Conservation (phyloP, 2,888 invertebrate species). For the Antitype chi region DNA sequence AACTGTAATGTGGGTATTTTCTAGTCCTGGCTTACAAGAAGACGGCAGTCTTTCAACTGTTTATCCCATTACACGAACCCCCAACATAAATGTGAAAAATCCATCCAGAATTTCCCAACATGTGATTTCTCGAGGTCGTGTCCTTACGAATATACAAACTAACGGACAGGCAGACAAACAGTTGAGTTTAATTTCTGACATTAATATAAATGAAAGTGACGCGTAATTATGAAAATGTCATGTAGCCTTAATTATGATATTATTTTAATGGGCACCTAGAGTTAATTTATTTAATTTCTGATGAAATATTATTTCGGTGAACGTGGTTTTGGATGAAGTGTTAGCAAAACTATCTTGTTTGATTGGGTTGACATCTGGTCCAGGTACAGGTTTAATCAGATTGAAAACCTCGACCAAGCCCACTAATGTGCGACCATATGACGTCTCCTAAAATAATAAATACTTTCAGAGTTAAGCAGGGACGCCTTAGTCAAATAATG, state of each 20-base stretch:
- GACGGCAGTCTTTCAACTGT: too few species aligned
- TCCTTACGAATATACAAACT: slow-evolving; percentile 12
- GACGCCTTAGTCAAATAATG: too few species aligned
- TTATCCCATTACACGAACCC: not conserved
- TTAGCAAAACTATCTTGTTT: not conserved
- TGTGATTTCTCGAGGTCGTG: not conserved
- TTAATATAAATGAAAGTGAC: slow-evolving; percentile 52
- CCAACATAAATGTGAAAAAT: not conserved
- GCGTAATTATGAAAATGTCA: slow-evolving; percentile 63
- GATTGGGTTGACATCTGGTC: slow-evolving; percentile 7
- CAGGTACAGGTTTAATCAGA: not conserved
- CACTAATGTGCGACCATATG: too few species aligned
- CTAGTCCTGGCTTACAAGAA: too few species aligned
- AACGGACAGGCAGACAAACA: slow-evolving; percentile 41
- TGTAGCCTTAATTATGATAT: slow-evolving; percentile 60
- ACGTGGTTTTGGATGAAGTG: slow-evolving; percentile 7
- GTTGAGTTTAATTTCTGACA: slow-evolving; percentile 38
- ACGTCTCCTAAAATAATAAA: too few species aligned
- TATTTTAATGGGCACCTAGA: slow-evolving; percentile 58
- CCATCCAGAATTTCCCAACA: not conserved
- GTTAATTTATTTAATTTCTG: slow-evolving; percentile 52
- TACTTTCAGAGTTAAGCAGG: too few species aligned
- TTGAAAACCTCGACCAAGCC: not conserved
- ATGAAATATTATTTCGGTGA: slow-evolving; percentile 48
- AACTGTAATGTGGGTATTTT: not conserved